Base-by-base conservation (phyloP, 2,113 vertebrate genomes). In the Maccullochella peelii region DNA sequence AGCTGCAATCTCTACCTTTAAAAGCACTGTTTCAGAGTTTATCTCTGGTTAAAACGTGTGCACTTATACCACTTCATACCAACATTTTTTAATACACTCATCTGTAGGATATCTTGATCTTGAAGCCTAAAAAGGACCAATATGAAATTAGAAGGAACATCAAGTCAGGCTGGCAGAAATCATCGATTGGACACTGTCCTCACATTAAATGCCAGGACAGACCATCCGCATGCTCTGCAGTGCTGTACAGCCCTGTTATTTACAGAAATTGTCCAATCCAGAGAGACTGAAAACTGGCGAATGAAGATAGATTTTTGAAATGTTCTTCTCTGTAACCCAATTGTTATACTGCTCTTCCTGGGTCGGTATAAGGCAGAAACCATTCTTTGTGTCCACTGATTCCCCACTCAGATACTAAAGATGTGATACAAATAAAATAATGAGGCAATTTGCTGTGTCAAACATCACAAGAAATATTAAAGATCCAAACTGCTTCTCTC, bases 341-440 rank as follows among this genome's bases (percentile, higher is more conserved):
- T 59, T 70, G 59, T 62, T 83, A 0, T 4, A 40, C 11, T 36
- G n/a, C 33, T 58, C 25, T 47, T 79, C 12, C 73, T 40, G 12
- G 15, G 18, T 61, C 44, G 62, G 27, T 30, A 9, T 7, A 6
- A 33, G 33, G 42, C 38, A 68, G 7, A 27, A 58, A 30, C 42
- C 80, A 89, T 83, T 40, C 33, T 73, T 80, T 62, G 36, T 25
- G 18, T 30, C 68, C 25, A n/a, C 44, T 25, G 55, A 80, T 58
- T 16, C 38, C 54, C 36, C 5, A 3, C 36, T 33, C 78, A 67
- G 40, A 81, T 59, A 59, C 30, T 73, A 80, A 83, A 86, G 36
- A 87, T 57, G 47, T 68, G 23, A 69, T 66, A 77, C 65, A 72
- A 71, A 89, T 73, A 78, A 83, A 87, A 82, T 81, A 81, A 85